A percentile compares a stretch with the other conserved stretches of the same genome.
Conservation (phyloP, 2,113 vertebrate species). For the Cyrtonyx montezumae region DNA sequence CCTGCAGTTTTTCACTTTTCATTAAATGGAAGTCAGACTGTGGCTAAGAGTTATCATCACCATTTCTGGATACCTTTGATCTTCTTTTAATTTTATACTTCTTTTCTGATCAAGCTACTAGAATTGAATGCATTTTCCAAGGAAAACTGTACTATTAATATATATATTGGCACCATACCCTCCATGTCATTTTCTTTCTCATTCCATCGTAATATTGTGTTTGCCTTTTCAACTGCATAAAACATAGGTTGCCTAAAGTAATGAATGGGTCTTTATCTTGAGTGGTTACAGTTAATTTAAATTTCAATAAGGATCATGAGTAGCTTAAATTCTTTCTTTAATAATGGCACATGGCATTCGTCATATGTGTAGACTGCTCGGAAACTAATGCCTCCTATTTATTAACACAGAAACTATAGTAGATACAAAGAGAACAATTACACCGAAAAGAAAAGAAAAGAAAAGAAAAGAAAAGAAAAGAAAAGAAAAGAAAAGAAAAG, state of each 20-base stretch:
- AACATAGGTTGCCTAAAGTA: background rate
- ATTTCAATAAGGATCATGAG: background rate
- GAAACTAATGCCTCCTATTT: too few relatives aligned
- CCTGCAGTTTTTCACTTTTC: background rate
- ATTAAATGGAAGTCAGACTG: background rate
- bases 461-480: background rate
- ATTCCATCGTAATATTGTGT: background rate
- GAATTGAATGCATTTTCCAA: background rate
- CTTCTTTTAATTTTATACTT: background rate
- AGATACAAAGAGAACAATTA: too few relatives aligned
- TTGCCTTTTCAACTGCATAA: background rate
- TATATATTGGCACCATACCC: background rate
- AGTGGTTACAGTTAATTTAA: background rate
- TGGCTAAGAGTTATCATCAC: background rate
- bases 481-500: background rate
- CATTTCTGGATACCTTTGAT: background rate
- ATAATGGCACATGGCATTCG: background rate
- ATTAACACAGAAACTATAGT: too few relatives aligned
- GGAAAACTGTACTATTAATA: background rate
- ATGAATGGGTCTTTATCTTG: background rate
- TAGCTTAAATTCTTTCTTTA: slow-evolving; percentile 1
- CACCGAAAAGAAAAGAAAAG: background rate
- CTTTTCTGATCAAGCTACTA: background rate
- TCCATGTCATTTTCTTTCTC: background rate
- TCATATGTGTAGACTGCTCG: background rate